A percentile compares a stretch with the other conserved stretches of the same genome.
Conservation (phyloP, 2,888 invertebrate species). For the Eupithecia subumbrata region DNA sequence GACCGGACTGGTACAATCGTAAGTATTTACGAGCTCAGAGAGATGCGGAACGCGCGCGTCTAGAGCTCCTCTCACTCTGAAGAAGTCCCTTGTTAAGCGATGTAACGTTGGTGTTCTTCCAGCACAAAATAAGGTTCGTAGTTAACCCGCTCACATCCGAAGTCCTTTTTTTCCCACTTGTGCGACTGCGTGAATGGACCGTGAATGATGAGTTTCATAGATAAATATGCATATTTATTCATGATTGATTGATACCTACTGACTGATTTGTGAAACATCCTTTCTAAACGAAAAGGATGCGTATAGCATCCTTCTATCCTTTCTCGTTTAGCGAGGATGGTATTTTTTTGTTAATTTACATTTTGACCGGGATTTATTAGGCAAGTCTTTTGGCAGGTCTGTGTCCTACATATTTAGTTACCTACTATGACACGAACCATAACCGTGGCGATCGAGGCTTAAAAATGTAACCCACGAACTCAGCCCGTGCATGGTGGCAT, state of each 20-base stretch:
- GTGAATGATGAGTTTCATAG: neutral
- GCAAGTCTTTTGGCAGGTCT: conserved; percentile 17
- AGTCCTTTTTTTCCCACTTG: neutral
- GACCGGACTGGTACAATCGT: too few species aligned
- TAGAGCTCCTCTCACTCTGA: too few species aligned
- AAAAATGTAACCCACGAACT: too few species aligned
- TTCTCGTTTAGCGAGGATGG: neutral
- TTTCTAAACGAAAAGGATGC: conserved; percentile 11
- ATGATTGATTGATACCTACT: neutral
- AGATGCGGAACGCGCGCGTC: too few species aligned
- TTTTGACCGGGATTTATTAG: conserved; percentile 19
- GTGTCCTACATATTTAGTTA: neutral
- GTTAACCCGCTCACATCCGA: too few species aligned
- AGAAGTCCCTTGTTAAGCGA: too few species aligned
- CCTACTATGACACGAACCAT: neutral
- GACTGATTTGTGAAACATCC: conserved; percentile 30
- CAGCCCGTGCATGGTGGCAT: too few species aligned
- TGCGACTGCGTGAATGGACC: neutral
- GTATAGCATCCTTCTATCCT: conserved; percentile 4
- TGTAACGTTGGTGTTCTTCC: too few species aligned
- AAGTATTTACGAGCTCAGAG: too few species aligned
- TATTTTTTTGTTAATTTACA: conserved; percentile 11
- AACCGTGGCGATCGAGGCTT: too few species aligned
- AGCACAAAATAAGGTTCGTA: too few species aligned
- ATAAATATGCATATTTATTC: neutral